Evolutionary conservation across 2,888 invertebrate species (phyloP).

Genomic region (Lottia gigantea): DNA sequence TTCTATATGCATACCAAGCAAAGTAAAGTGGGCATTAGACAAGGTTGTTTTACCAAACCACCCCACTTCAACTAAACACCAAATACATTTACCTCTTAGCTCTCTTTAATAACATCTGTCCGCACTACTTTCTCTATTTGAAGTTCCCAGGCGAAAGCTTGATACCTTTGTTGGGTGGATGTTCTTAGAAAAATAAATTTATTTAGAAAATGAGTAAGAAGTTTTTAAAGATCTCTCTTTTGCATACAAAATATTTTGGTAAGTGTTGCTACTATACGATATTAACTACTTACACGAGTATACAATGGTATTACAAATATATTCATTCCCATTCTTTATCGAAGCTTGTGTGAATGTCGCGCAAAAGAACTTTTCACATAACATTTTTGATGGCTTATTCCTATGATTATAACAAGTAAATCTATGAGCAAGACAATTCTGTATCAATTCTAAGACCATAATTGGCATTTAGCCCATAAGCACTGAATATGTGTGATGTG

Average conservation of each 20-base stretch:
- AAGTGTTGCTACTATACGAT: not conserved
- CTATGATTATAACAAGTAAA: no score
- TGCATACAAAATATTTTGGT: slow-evolving; percentile 5
- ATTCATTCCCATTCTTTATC: no score
- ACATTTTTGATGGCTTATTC: no score
- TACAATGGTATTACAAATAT: no score
- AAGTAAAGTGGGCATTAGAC: slow-evolving; percentile 1
- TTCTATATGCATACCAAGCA: slow-evolving; percentile 2
- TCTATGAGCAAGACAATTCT: no score
- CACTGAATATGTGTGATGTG: no score
- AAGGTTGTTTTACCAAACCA: slow-evolving; percentile 5
- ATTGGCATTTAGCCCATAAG: no score
- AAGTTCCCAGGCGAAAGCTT: slow-evolving; percentile 9
- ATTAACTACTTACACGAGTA: no score
- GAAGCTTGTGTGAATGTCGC: no score
- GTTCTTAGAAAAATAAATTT: slow-evolving; percentile 9
- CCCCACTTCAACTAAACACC: slow-evolving; percentile 6
- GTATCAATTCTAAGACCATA: no score
- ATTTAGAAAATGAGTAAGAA: slow-evolving; percentile 11
- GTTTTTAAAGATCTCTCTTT: not conserved
- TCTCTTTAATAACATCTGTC: not conserved
- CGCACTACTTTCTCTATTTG: slow-evolving; percentile 7
- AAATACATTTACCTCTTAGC: not conserved
- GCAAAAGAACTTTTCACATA: no score
- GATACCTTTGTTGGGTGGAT: slow-evolving; percentile 10